Evolutionary conservation across 2,888 invertebrate species (phyloP), one percentile per base, ranked within the genome.

Genomic region (Cephus rjabovi): DNA sequence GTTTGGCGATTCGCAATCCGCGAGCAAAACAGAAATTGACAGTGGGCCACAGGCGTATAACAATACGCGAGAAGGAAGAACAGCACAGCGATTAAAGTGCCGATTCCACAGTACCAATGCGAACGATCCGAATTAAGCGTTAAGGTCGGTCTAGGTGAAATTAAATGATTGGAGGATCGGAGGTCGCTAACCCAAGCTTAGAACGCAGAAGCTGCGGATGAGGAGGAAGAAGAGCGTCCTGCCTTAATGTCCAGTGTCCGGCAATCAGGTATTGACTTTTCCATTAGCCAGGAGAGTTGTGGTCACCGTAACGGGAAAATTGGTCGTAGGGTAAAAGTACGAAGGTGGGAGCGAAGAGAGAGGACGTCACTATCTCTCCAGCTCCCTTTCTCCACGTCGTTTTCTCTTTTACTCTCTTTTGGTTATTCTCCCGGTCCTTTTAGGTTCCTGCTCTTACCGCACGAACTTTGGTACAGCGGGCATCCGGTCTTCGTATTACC

Each of bases 201-300:
- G 12, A 12, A 31, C 23, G 71, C 6, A 33, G 31, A 34, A 71
- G 69, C 79, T 73, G 79, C 69, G 79, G 77, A 34, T 33, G 70
- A 77, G 79, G 78, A 80, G 79, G 79, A 79, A 75, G 81, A 81
- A 76, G 80, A 82, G 78, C 81, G 81, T 40, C 79, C 34, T 81
- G 79, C 79, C 82, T 83, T 83, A 83, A 84, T 85, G 85, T 83
- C 78, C 76, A 80, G 84, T 80, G 86, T 80, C 86, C 81, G 79
- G 87, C 86, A 89, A 90, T 90, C 89, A 89, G 83, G 87, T 89
- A 90, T 90, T 89, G 90, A 90, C 88, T 90, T 90, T 90, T 89
- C 88, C 89, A 89, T 90, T 90, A 90, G 87, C 85, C 84, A 81
- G 83, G 85, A 87, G 89, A 89, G 88, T 90, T 89, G 89, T 87